These are phyloP conservation scores for Aphaenogaster ashmeadi DNA, from an alignment of 1,140 invertebrate genomes.

Conservation along the genomic window DNA sequence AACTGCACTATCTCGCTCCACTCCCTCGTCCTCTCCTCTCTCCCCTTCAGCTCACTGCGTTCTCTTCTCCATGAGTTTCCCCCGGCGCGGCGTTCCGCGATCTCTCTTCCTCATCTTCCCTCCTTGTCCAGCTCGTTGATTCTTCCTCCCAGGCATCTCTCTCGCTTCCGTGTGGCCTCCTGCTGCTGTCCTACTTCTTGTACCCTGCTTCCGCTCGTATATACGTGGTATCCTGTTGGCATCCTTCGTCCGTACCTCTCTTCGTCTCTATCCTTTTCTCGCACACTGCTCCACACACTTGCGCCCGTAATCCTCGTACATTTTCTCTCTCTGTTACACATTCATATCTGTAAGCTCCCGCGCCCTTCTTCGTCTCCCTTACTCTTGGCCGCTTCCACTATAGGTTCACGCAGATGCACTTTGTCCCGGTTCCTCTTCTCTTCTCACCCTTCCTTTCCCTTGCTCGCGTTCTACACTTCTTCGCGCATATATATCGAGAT, in stretches of 20 bases:
- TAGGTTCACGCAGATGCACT: slow-evolving; percentile 17
- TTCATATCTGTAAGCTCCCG: not conserved
- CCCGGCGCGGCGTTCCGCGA: slow-evolving; percentile 70
- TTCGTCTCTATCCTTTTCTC: not conserved
- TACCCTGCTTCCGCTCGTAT: slow-evolving; percentile 39
- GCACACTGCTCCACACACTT: not conserved
- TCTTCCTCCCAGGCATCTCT: not conserved
- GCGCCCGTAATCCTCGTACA: slow-evolving; percentile 22
- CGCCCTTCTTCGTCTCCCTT: not conserved
- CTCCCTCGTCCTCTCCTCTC: not conserved
- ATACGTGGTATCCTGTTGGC: slow-evolving; percentile 4
- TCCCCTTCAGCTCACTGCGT: not conserved
- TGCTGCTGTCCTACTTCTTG: slow-evolving; percentile 16
- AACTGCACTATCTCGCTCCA: slow-evolving; percentile 63
- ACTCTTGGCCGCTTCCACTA: not conserved
- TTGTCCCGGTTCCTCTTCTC: slow-evolving; percentile 24
- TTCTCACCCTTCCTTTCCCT: not conserved
- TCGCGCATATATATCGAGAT: slow-evolving; percentile 8
- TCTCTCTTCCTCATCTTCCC: slow-evolving; percentile 22
- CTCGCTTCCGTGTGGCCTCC: not conserved
- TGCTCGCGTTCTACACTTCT: slow-evolving; percentile 17
- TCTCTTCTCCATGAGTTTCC: slow-evolving; percentile 14
- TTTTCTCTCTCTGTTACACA: slow-evolving; percentile 4
- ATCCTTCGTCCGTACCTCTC: slow-evolving; percentile 16
- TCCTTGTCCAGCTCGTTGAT: not conserved